These are phyloP conservation scores for Listronotus oregonensis DNA, from an alignment of 1,140 invertebrate genomes.

Conservation along the genomic window DNA sequence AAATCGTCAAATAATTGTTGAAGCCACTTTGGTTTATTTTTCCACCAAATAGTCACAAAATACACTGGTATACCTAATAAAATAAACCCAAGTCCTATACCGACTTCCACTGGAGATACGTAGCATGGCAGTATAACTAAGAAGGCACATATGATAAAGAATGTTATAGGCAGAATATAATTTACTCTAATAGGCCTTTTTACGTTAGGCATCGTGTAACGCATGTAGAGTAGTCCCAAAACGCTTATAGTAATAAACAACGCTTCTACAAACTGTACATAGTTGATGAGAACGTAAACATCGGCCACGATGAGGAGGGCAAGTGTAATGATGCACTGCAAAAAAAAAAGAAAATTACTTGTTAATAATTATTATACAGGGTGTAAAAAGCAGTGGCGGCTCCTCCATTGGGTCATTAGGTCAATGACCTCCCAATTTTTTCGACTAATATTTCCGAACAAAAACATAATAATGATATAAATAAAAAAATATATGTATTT, in stretches of 20 bases:
- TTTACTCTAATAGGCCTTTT: conserved; percentile 81
- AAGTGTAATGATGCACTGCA: conserved; percentile 80
- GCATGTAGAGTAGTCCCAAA: conserved; percentile 83
- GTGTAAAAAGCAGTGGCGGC: no score
- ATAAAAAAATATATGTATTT: no score
- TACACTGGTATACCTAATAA: conserved; percentile 91
- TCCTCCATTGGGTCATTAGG: no score
- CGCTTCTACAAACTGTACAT: conserved; percentile 91
- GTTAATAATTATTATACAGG: no score
- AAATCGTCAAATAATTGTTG: conserved; percentile 63
- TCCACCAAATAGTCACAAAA: conserved; percentile 83
- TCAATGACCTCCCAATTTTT: no score
- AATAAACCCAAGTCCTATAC: conserved; percentile 82
- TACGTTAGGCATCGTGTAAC: conserved; percentile 76
- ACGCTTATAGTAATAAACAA: conserved; percentile 92
- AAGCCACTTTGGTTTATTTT: conserved; percentile 75
- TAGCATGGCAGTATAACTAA: conserved; percentile 83
- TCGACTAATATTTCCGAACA: no score
- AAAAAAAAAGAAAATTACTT: conserved; percentile 55
- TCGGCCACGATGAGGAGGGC: conserved; percentile 81
- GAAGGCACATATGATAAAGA: conserved; percentile 83
- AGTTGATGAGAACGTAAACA: conserved; percentile 91
- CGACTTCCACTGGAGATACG: conserved; percentile 77
- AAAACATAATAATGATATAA: no score
- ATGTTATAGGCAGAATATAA: conserved; percentile 80